Percentiles rank a stretch among this genome's conserved stretches.
These are phyloP conservation scores for Elgaria multicarinata DNA, from an alignment of 2,113 vertebrate species.

Conservation along the genomic window DNA sequence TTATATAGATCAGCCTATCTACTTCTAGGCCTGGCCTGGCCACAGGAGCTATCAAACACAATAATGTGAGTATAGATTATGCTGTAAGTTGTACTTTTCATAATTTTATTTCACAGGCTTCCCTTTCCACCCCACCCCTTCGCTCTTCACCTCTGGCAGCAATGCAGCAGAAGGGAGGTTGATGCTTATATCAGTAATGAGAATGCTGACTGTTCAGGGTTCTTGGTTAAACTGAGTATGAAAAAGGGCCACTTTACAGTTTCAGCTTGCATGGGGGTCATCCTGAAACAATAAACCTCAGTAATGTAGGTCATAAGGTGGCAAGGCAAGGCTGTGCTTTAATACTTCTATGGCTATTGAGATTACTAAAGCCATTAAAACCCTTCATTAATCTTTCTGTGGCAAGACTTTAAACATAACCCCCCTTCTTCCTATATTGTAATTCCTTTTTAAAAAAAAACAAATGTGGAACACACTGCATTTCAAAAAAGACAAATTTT, in stretches of 20 bases:
- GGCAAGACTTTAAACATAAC: neutral
- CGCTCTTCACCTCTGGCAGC: constrained; percentile 4
- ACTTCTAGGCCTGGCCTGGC: constrained; percentile 67
- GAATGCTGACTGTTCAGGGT: fast-evolving
- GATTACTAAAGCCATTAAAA: constrained; percentile 43
- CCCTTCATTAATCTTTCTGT: constrained; percentile 38
- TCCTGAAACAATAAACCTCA: constrained; percentile 43
- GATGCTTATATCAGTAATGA: neutral
- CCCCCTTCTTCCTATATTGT: neutral
- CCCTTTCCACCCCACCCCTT: neutral
- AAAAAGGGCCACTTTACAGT: constrained; percentile 26
- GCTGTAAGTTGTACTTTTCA: constrained; percentile 59
- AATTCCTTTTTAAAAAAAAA: constrained; percentile 1
- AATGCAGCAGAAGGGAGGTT: constrained; percentile 21
- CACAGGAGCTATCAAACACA: constrained; percentile 65
- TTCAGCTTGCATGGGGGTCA: constrained; percentile 12
- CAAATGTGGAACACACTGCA: neutral
- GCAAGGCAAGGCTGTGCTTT: constrained; percentile 30
- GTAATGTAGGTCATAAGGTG: constrained; percentile 45
- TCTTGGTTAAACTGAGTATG: neutral
- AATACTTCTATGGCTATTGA: constrained; percentile 36
- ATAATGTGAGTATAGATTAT: constrained; percentile 57
- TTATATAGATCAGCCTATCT: constrained; percentile 72
- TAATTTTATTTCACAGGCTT: constrained; percentile 28
- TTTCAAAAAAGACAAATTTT: constrained; percentile 13